Base-by-base conservation (phyloP, 2,888 invertebrate species). In the Congeria kusceri region DNA sequence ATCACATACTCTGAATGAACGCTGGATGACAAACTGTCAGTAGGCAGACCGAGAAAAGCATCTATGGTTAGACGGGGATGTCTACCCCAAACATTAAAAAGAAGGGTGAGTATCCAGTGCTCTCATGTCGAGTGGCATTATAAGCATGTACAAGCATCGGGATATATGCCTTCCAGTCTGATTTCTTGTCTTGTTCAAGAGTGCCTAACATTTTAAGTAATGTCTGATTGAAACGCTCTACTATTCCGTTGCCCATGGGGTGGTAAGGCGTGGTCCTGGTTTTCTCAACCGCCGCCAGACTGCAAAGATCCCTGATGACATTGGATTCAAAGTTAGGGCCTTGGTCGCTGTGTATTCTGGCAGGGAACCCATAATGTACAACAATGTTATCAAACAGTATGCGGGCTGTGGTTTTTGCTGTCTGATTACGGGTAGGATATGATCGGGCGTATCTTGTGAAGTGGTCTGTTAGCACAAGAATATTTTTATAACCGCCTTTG, bases 191-290 rank as follows among this genome's bases (percentile, higher is more conserved):
- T 18, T 62, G 32, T n/a, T 62, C 53, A 2, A 77, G 53, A 4
- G 74, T 74, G 0, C 67, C 73, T 0, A 80, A 47, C 74, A 77
- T 77, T 23, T 65, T 57, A 0, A 69, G 28, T 1, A 81, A 32
- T 4, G 77, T 81, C 0, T 56, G 57, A 47, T 80, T 77, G 46
- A 72, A 80, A 5, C 75, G 29, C 61, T 83, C 80, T 23, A 47
- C 46, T 44, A 65, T 32, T 1, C 83, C 83, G 64, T 80, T 83
- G 4, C 80, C 80, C 67, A 70, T 72, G 1, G 83, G 75, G 59
- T 82, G 77, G 27, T 77, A 82, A 27, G 72, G 71, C 32, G 77
- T 77, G 1, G 77, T 77, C 13, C 74, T 29, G 4, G 68, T 65
- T 44, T 79, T 81, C 7, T 39, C 46, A 23, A 71, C 73, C 5